Evolutionary conservation across 2,797 vertebrate species (phyloP).

Genomic region (Poeciliopsis paucimaculata): DNA sequence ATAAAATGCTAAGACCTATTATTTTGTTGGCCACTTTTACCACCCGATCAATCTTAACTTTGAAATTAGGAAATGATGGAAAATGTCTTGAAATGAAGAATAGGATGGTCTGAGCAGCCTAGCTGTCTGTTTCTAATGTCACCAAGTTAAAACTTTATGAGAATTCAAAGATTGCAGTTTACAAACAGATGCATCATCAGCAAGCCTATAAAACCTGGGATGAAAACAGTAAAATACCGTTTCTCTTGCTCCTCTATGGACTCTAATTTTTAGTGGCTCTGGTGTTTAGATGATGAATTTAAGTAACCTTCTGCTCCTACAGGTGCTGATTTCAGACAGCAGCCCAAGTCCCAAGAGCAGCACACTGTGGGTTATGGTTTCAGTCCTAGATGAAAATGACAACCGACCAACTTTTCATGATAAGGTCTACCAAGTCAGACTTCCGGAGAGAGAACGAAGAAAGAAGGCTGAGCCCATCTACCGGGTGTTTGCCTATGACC

Average conservation of each 20-base stretch:
- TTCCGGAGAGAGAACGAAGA: conserved; percentile 91
- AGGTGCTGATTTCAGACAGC: conserved; percentile 93
- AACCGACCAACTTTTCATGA: conserved; percentile 94
- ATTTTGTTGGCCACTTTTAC: not conserved
- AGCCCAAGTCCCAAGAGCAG: conserved; percentile 87
- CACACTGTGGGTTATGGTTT: conserved; percentile 91
- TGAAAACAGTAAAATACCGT: not conserved
- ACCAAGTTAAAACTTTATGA: not conserved
- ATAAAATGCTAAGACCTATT: not conserved
- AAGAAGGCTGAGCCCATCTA: conserved; percentile 93
- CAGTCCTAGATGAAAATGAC: conserved; percentile 95
- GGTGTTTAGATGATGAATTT: not conserved
- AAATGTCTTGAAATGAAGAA: not conserved
- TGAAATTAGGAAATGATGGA: not conserved
- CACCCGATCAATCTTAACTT: not conserved
- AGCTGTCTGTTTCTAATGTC: not conserved
- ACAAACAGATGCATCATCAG: not conserved
- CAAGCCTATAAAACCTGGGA: not conserved
- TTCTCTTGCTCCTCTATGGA: not conserved
- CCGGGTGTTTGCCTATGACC: conserved; percentile 92
- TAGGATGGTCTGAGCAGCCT: not conserved
- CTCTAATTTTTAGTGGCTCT: not conserved
- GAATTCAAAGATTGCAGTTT: not conserved
- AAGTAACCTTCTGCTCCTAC: conserved; percentile 10
- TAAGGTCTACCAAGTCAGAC: conserved; percentile 94